phyloP scores from a whole-genome alignment of 2,888 invertebrate genomes.

The Endotricha flammealis region DNA sequence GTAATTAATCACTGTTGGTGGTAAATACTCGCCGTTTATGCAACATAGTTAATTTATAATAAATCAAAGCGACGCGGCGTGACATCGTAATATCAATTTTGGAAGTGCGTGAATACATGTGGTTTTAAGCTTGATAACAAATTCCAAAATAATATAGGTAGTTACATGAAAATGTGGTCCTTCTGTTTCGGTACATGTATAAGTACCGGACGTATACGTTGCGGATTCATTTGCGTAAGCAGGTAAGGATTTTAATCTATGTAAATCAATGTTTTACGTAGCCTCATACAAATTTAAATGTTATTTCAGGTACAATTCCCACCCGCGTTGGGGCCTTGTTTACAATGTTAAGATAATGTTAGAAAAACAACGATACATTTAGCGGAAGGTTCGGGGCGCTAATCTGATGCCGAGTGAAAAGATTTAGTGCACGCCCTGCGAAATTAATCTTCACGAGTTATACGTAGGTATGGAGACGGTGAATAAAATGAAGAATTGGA shows the following conservation, averaged over 20 bases:
- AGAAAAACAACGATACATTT: conserved; percentile 61
- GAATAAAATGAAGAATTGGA: conserved; percentile 6
- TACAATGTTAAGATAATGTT: conserved; percentile 58
- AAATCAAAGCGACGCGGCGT: no score
- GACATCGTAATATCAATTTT: no score
- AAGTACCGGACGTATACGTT: no score
- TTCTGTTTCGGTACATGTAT: no score
- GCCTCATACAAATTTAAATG: conserved; percentile 32
- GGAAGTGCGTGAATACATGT: no score
- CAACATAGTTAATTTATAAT: no score
- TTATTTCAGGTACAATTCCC: conserved; percentile 44
- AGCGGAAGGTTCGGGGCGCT: conserved; percentile 47
- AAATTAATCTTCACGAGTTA: conserved; percentile 45
- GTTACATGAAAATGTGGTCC: no score
- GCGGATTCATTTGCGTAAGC: background rate
- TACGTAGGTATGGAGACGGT: conserved; percentile 11
- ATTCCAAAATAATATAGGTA: no score
- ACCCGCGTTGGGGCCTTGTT: conserved; percentile 37
- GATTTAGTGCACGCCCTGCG: conserved; percentile 58
- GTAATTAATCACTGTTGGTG: no score
- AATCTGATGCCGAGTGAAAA: conserved; percentile 69
- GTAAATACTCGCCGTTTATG: no score
- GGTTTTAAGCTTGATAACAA: no score
- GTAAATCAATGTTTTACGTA: conserved; percentile 21
- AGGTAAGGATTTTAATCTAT: conserved; percentile 12